Evolutionary conservation across 1,140 invertebrate species (phyloP), one percentile per base, ranked within the genome.

Genomic region (Plutomurus gul): DNA sequence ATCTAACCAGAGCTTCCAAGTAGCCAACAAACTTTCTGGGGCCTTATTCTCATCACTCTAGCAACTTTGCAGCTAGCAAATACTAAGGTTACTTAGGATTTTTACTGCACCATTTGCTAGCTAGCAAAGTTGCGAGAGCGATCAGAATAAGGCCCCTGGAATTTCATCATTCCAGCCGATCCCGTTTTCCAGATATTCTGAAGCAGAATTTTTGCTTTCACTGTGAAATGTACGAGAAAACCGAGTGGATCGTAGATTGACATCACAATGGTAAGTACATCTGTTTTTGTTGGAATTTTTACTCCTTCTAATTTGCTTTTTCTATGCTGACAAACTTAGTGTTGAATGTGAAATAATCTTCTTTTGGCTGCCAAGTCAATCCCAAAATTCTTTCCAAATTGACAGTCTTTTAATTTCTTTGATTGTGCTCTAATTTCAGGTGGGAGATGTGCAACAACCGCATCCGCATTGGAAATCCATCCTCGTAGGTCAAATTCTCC

Each of bases 161-260:
- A 85, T 22, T 27, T 47, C 36, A 20, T 84, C 81, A 71, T 84
- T 81, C 81, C 49, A 85, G 4, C 27, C 56, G 0, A 84, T 36
- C 1, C 78, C 71, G 84, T 40, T 11, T 27, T 7, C 76, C 78
- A 81, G 33, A 77, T n/a, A 5, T 81, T 65, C 75, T 84, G 78
- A 6, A 82, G 10, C 3, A 84, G 47, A 20, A 82, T 81, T 81
- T 77, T 84, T 6, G 56, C 76, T 72, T 56, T 79, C 2, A 84
- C 33, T 3, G 27, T 65, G 1, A 78, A 74, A 22, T 75, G 76
- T 5, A 27, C 72, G 8, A 83, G 18, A 22, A 77, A 79, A 43
- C 84, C 85, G 6, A 84, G 72, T 1, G 84, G 85, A 39, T 86
- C 85, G 77, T 79, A 85, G 2, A 85, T 16, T 13, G 39, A 51